These are phyloP conservation scores for Arvicola amphibius DNA, from an alignment of 2,797 vertebrate genomes.

Conservation along the genomic window DNA sequence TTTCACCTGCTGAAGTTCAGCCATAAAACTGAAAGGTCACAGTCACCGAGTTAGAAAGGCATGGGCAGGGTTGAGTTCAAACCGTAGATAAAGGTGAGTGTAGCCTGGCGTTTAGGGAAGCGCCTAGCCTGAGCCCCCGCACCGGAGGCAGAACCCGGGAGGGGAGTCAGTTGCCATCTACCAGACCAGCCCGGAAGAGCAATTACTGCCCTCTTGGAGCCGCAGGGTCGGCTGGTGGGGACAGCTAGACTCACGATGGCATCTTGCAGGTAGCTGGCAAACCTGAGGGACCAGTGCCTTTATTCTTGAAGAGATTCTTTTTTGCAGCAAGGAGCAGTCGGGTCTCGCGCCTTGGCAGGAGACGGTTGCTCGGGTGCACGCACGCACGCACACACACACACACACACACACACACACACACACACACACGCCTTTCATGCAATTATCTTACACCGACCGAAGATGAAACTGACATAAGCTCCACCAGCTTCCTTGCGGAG, in stretches of 20 bases:
- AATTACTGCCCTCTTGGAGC: neutral
- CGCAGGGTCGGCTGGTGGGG: neutral
- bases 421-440: conserved; percentile 55
- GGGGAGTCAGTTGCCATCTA: conserved; percentile 17
- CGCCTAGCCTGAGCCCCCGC: neutral
- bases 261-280: conserved; percentile 60
- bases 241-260: conserved; percentile 23
- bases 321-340: conserved; percentile 43
- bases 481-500: conserved; percentile 18
- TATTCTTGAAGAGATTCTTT: conserved; percentile 49
- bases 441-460: conserved; percentile 53
- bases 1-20: conserved; percentile 77
- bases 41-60: conserved; percentile 61
- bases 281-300: neutral
- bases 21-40: conserved; percentile 72
- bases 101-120: neutral
- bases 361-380: neutral
- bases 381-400: neutral
- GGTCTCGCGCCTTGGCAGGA: conserved; percentile 58
- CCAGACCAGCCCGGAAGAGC: conserved; percentile 2
- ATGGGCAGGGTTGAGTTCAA: conserved; percentile 51
- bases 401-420: conserved; percentile 50
- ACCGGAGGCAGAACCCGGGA: neutral
- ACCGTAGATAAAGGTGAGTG: conserved; percentile 60
- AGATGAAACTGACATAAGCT: conserved; percentile 47